A percentile compares a stretch with the other conserved stretches of the same genome.
These are phyloP conservation scores for Istiophorus platypterus DNA, from an alignment of 2,113 vertebrate genomes.

Conservation along the genomic window DNA sequence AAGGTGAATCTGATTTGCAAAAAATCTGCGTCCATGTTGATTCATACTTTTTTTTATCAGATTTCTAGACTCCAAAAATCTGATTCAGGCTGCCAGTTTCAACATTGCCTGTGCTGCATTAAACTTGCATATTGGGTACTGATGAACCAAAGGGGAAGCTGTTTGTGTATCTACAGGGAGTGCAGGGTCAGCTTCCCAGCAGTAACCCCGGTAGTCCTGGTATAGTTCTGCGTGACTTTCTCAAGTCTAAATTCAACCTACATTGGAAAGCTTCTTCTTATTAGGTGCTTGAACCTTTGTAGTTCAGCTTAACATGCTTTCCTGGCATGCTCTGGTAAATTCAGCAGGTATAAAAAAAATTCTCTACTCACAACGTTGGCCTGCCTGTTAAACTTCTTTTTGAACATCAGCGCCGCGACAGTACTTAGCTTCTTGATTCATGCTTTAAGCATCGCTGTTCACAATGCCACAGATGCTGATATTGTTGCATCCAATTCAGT, in stretches of 20 bases:
- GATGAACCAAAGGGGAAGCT: not conserved
- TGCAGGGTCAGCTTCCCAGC: not conserved
- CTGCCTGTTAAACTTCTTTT: not conserved
- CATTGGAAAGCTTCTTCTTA: not conserved
- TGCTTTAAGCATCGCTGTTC: not conserved
- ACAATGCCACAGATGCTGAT: not conserved
- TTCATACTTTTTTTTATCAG: slow-evolving; percentile 26
- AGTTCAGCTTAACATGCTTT: not conserved
- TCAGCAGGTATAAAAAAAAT: not conserved
- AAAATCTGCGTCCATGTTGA: slow-evolving; percentile 16
- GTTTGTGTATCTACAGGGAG: slow-evolving; percentile 18
- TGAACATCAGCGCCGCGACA: not conserved
- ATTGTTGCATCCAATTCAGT: not conserved
- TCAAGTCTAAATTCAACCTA: slow-evolving; percentile 14
- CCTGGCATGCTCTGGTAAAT: not conserved
- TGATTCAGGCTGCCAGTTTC: slow-evolving; percentile 13
- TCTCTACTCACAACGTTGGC: too few species aligned
- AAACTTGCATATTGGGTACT: slow-evolving; percentile 19
- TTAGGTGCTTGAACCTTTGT: not conserved
- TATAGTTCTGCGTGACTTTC: not conserved
- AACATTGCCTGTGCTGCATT: not conserved
- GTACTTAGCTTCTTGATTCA: not conserved
- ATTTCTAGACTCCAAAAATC: slow-evolving; percentile 18
- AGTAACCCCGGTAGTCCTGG: not conserved
- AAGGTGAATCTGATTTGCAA: slow-evolving; percentile 18